A percentile compares a stretch with the other conserved stretches of the same genome.
Conservation (phyloP, 2,888 invertebrate genomes). For the Tholera decimalis region DNA sequence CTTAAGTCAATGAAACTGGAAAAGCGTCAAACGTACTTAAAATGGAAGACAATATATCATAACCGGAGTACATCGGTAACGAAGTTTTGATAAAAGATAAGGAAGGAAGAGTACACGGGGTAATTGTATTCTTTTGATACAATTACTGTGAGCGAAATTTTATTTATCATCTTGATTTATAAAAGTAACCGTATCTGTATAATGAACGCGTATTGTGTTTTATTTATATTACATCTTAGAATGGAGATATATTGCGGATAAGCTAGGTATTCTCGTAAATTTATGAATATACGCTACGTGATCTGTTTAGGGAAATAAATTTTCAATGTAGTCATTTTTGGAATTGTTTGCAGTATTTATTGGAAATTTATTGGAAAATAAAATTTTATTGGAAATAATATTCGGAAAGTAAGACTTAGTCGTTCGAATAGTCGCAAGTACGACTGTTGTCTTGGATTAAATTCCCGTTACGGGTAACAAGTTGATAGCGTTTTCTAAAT, state of each 20-base stretch:
- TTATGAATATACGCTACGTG: slow-evolving; percentile 30
- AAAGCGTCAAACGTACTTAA: slow-evolving; percentile 43
- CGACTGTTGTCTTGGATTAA: too few species aligned
- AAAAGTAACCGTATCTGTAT: slow-evolving; percentile 43
- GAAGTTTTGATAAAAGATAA: slow-evolving; percentile 53
- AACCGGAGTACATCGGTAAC: slow-evolving; percentile 50
- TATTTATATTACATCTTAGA: slow-evolving; percentile 24
- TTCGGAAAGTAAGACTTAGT: too few species aligned
- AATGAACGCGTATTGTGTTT: slow-evolving; percentile 48
- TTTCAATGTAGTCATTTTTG: slow-evolving; percentile 14
- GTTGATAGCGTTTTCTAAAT: too few species aligned
- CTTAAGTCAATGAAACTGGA: slow-evolving; percentile 51
- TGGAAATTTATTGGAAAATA: background rate
- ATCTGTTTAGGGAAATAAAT: slow-evolving; percentile 34
- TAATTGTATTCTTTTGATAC: slow-evolving; percentile 62
- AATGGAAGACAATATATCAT: slow-evolving; percentile 53
- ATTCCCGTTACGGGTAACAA: too few species aligned
- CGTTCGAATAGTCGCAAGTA: too few species aligned
- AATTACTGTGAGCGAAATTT: slow-evolving; percentile 64
- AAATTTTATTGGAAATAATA: too few species aligned
- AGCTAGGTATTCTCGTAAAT: slow-evolving; percentile 34
- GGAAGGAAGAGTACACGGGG: slow-evolving; percentile 40
- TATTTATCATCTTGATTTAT: slow-evolving; percentile 61
- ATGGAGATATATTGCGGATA: slow-evolving; percentile 25
- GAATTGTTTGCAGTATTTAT: slow-evolving; percentile 7